These are phyloP conservation scores for Boleophthalmus pectinirostris DNA, from an alignment of 2,113 vertebrate genomes.

Conservation along the genomic window DNA sequence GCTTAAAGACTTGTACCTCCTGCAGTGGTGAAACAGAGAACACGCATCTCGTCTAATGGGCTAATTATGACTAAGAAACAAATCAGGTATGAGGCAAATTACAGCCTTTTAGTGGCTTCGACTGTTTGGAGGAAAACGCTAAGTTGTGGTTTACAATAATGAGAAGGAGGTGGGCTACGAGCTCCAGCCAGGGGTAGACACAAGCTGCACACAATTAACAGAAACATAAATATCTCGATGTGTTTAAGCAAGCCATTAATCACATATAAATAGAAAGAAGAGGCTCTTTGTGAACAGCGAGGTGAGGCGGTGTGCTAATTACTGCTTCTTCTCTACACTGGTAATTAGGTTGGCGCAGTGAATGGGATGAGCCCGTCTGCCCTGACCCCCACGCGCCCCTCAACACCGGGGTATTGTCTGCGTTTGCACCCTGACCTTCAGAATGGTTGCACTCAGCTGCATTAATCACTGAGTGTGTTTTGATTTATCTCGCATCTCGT, in stretches of 20 bases:
- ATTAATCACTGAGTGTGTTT: background rate
- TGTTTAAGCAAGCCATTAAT: conserved; percentile 95
- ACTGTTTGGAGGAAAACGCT: conserved; percentile 57
- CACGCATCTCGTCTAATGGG: conserved; percentile 26
- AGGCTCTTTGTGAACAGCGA: conserved; percentile 99
- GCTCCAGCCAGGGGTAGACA: conserved; percentile 59
- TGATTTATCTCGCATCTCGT: background rate
- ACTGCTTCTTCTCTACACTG: conserved; percentile 93
- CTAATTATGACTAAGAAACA: conserved; percentile 39
- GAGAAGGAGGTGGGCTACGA: conserved; percentile 50
- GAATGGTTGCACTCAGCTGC: background rate
- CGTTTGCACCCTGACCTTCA: conserved; percentile 19
- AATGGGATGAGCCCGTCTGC: conserved; percentile 88
- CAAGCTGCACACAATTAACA: conserved; percentile 94
- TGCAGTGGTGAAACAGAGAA: conserved; percentile 1
- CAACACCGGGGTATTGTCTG: conserved; percentile 26
- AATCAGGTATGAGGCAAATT: conserved; percentile 36
- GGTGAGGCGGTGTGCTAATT: conserved; percentile 98
- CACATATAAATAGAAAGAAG: conserved; percentile 97
- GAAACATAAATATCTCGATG: conserved; percentile 90
- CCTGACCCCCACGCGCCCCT: conserved; percentile 80
- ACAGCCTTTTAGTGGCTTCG: conserved; percentile 46
- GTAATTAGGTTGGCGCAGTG: conserved; percentile 97
- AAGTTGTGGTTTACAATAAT: conserved; percentile 37
- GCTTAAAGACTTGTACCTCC: background rate